Evolutionary conservation across 1,140 invertebrate species (phyloP), one percentile per base, ranked within the genome.

Genomic region (Cotesia vestalis): DNA sequence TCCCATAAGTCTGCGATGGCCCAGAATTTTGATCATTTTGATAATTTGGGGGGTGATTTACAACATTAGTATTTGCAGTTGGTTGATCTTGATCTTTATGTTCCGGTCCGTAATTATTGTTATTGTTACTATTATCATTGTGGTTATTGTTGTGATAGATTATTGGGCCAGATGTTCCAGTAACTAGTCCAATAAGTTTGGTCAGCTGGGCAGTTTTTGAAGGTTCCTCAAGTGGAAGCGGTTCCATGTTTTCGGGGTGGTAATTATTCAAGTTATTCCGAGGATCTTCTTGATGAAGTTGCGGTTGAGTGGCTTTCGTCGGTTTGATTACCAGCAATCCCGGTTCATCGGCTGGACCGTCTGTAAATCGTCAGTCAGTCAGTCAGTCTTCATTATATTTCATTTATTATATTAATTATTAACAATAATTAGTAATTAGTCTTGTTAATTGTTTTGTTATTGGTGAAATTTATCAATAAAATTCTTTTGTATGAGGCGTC

Each of bases 351-450:
- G 12, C 69, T 66, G 60, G 40, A n/a, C 9, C 40, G 61, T 64
- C 69, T 71, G 62, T 71, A 71, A 71, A 71, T 53, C 53, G 69
- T 71, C 38, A 8, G 61, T 27, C 27, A 27, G 69, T 71, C 69
- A 66, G 69, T 71, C 69, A 71, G 69, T 71, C 69, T 27, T 27
- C 27, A 27, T 27, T 27, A 66, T 4, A 62, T 71, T 62, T 27
- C 36, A 11, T 57, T 57, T 67, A 52, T 57, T 67, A 67, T 51
- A 36, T 12, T 27, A 38, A 55, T 55, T 14, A 14, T 55, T 14
- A 1, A 14, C n/a, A 14, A 4, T n/a, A 55, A n/a, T 55, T 51
- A 51, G n/a, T 55, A 5, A 17, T 55, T 55, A 55, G n/a, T 55
- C n/a, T 55, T 55, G 17, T 5, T 17, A n/a, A 55, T 17, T 14